phyloP scores from a whole-genome alignment of 2,888 invertebrate species.

The Xestia xanthographa region DNA sequence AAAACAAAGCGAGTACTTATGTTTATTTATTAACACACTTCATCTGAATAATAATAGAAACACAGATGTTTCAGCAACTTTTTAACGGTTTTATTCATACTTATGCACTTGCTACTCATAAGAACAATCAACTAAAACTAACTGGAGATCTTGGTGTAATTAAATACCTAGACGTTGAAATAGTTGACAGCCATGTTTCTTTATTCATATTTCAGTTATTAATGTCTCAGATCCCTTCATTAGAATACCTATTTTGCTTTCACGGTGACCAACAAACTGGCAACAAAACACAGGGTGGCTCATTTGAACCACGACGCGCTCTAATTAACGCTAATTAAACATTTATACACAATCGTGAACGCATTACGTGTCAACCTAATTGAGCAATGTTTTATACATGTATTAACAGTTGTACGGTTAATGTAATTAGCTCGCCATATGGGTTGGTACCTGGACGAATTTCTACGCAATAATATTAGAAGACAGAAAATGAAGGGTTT shows the following conservation, averaged over 20 bases:
- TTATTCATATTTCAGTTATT: background rate
- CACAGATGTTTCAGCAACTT: too few relatives aligned
- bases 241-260: background rate
- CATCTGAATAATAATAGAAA: background rate
- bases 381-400: slow-evolving; percentile 46
- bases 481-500: background rate
- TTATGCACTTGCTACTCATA: background rate
- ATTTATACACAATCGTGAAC: slow-evolving; percentile 55
- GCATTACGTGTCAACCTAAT: slow-evolving; percentile 52
- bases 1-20: background rate
- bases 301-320: slow-evolving; percentile 43
- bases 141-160: background rate
- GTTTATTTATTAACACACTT: background rate
- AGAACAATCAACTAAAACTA: background rate
- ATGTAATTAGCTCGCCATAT: slow-evolving; percentile 9
- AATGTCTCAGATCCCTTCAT: background rate
- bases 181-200: background rate
- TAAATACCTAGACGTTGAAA: background rate
- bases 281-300: slow-evolving; percentile 42
- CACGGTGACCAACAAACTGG: slow-evolving; percentile 20
- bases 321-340: slow-evolving; percentile 52
- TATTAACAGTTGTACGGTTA: slow-evolving; percentile 42
- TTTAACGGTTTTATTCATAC: background rate
- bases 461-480: background rate
- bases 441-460: background rate